These are phyloP conservation scores for Eupithecia tripunctaria DNA, from an alignment of 2,888 invertebrate species.

Conservation along the genomic window DNA sequence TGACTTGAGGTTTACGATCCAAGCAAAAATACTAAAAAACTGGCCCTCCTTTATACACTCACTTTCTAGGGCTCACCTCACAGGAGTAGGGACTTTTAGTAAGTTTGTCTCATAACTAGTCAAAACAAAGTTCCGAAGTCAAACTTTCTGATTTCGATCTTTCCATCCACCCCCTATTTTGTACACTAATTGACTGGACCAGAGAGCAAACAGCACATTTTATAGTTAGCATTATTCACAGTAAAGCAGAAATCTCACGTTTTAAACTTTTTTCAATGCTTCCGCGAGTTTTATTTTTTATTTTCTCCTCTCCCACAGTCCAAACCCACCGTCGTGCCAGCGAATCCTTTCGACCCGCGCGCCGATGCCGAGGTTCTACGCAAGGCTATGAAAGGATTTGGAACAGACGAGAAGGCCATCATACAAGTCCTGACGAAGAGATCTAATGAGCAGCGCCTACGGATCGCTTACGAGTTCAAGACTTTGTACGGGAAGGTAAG, in stretches of 20 bases:
- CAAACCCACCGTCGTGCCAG: slow-evolving; percentile 90
- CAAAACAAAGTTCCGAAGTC: too few species aligned
- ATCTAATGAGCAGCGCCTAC: slow-evolving; percentile 93
- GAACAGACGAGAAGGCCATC: slow-evolving; percentile 95
- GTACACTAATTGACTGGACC: too few species aligned
- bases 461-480: slow-evolving; percentile 92
- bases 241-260: background rate
- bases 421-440: slow-evolving; percentile 93
- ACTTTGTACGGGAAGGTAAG: slow-evolving; percentile 93
- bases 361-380: slow-evolving; percentile 91
- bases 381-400: slow-evolving; percentile 97
- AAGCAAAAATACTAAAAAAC: too few species aligned
- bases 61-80: too few species aligned
- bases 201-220: background rate
- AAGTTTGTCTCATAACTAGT: too few species aligned
- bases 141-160: too few species aligned
- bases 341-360: slow-evolving; percentile 90
- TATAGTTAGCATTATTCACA: background rate
- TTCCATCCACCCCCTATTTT: too few species aligned
- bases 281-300: background rate
- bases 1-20: too few species aligned
- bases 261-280: background rate
- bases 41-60: too few species aligned
- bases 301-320: slow-evolving; percentile 76
- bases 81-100: too few species aligned